phyloP scores from a whole-genome alignment of 2,888 invertebrate species.

The Pyralis farinalis region DNA sequence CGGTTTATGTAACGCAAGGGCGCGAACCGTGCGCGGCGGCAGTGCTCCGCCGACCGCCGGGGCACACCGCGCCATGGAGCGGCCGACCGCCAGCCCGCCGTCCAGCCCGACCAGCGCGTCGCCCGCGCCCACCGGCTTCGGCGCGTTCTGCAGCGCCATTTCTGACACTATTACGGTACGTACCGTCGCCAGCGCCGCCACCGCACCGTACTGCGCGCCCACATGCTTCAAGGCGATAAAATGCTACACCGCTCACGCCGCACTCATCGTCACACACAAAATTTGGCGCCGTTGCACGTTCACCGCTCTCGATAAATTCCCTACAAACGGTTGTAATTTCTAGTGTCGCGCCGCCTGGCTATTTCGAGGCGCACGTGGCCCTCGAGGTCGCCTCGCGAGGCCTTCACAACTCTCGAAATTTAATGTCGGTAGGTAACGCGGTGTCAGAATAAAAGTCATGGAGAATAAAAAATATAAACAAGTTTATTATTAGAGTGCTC shows the following conservation, averaged over 20 bases:
- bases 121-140: constrained; percentile 62
- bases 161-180: constrained; percentile 76
- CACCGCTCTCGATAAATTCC: constrained; percentile 37
- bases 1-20: constrained; percentile 67
- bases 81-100: constrained; percentile 52
- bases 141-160: constrained; percentile 77
- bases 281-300: constrained; percentile 49
- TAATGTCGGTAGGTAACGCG: constrained; percentile 30
- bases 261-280: constrained; percentile 37
- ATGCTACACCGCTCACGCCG: constrained; percentile 28
- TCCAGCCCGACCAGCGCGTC: constrained; percentile 49
- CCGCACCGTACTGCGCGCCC: constrained; percentile 13
- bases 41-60: constrained; percentile 63
- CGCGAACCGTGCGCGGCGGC: constrained; percentile 52
- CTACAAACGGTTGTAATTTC: constrained; percentile 31
- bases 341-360: constrained; percentile 46
- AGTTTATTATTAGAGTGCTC: constrained; percentile 79
- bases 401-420: constrained; percentile 35
- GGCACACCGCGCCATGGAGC: constrained; percentile 54
- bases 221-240: constrained; percentile 18
- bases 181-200: constrained; percentile 31
- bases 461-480: constrained; percentile 78
- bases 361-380: constrained; percentile 75
- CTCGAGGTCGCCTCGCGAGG: constrained; percentile 53
- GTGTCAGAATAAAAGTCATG: constrained; percentile 59